Base-by-base conservation (phyloP, 2,797 vertebrate species). In the Acrossocheilus fasciatus region DNA sequence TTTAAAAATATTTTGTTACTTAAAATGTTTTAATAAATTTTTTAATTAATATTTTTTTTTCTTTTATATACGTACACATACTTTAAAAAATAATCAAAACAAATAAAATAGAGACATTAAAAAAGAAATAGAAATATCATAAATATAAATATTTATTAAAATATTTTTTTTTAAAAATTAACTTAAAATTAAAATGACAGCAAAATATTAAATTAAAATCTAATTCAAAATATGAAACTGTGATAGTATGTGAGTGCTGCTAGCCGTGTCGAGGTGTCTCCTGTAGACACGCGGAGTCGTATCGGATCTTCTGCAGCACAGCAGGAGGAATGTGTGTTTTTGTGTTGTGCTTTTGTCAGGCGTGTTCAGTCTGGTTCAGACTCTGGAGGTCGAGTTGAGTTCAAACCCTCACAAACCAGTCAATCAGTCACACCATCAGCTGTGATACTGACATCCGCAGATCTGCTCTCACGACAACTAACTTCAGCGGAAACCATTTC, bases 401-500 rank as follows among this genome's bases (percentile, higher is more conserved):
- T 66, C 26, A 66, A 66, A 30, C 62, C 62, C 62, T 64, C 62
- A 64, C 12, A 15, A 64, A 30, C 12, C 62, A 30, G 26, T 64
- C 62, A 64, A 64, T 64, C 62, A 64, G 62, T 66, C 62, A 30
- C 62, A 66, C 62, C 62, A 66, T 66, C 62, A 66, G 59, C 59
- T 62, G n/a, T 10, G 4, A 11, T 59, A 59, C 57, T 11, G n/a
- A 62, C 5, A 62, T 62, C n/a, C 10, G n/a, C n/a, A 30, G 62
- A 30, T 64, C 62, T 30, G 26, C 62, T 64, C 62, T 64, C 62
- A 64, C 62, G 12, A 64, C 62, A 64, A 26, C 11, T 2, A 14
- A 30, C 62, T 30, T 14, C 26, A 30, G 62, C 2, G 0, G 30
- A 12, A 30, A 26, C 1, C 2, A n/a, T n/a, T 59, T 26, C 23